phyloP scores from a whole-genome alignment of 2,888 invertebrate genomes.

The Troglohyphantes excavatus region DNA sequence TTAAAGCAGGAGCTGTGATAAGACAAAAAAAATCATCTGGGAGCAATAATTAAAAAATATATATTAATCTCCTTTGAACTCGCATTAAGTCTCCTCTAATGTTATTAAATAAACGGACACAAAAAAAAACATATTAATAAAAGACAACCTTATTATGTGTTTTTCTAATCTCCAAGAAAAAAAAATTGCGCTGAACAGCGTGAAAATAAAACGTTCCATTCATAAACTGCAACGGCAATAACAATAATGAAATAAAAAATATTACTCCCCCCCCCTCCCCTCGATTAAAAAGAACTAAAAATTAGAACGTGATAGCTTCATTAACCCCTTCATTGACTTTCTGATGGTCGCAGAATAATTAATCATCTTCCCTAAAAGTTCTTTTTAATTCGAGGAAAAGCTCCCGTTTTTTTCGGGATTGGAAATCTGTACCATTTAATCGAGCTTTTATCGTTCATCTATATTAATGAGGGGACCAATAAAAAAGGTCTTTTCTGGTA shows the following conservation, averaged over 20 bases:
- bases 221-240: slow-evolving; percentile 33
- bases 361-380: slow-evolving; percentile 54
- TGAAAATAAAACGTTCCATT: slow-evolving; percentile 56
- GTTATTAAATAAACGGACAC: slow-evolving; percentile 33
- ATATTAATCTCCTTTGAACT: slow-evolving; percentile 54
- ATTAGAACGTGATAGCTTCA: slow-evolving; percentile 75
- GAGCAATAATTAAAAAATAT: slow-evolving; percentile 40
- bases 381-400: slow-evolving; percentile 26
- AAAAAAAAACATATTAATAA: slow-evolving; percentile 28
- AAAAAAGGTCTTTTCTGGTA: slow-evolving; percentile 45
- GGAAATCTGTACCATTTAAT: slow-evolving; percentile 67
- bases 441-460: slow-evolving; percentile 68
- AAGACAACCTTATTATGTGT: slow-evolving; percentile 26
- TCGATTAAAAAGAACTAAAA: slow-evolving; percentile 53
- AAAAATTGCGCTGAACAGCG: slow-evolving; percentile 11
- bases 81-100: slow-evolving; percentile 62
- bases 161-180: background rate
- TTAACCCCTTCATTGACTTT: slow-evolving; percentile 76
- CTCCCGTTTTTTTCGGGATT: slow-evolving; percentile 14
- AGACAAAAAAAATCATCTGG: background rate
- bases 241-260: slow-evolving; percentile 62
- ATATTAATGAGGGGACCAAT: slow-evolving; percentile 56
- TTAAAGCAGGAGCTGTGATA: too few species aligned
- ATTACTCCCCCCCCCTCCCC: slow-evolving; percentile 3
- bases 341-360: slow-evolving; percentile 72